A percentile compares a stretch with the other conserved stretches of the same genome.
Conservation (phyloP, 2,888 invertebrate species). For the Apeira syringaria region DNA sequence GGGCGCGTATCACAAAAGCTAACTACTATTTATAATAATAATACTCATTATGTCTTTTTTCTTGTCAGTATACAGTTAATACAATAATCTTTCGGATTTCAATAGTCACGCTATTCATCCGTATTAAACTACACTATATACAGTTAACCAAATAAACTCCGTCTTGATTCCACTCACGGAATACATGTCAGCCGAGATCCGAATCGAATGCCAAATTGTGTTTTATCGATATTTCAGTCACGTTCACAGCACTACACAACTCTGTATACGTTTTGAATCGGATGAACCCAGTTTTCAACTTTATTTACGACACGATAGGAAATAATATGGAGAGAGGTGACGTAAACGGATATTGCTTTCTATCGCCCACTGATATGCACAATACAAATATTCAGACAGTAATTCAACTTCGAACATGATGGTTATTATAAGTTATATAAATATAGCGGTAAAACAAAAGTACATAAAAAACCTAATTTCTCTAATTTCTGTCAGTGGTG, state of each 20-base stretch:
- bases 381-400: conserved; percentile 3
- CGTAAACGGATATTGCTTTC: conserved; percentile 33
- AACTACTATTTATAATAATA: too few species aligned
- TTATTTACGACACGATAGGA: conserved; percentile 13
- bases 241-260: conserved; percentile 51
- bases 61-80: too few species aligned
- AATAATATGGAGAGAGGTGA: conserved; percentile 16
- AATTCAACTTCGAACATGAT: conserved; percentile 1
- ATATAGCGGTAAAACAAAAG: too few species aligned
- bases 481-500: too few species aligned
- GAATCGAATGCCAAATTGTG: conserved; percentile 43
- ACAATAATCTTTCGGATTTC: not conserved
- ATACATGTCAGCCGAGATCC: conserved; percentile 49
- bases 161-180: conserved; percentile 51
- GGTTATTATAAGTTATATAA: conserved; percentile 1
- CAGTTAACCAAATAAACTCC: conserved; percentile 36
- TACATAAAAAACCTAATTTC: too few species aligned
- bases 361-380: conserved; percentile 31
- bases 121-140: conserved; percentile 29
- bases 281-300: conserved; percentile 27
- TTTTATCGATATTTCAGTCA: conserved; percentile 55
- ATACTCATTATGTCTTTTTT: too few species aligned
- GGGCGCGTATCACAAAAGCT: too few species aligned
- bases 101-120: conserved; percentile 1
- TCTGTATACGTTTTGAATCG: conserved; percentile 36